phyloP scores from a whole-genome alignment of 2,113 vertebrate species.

The Sakesphorus luctuosus region DNA sequence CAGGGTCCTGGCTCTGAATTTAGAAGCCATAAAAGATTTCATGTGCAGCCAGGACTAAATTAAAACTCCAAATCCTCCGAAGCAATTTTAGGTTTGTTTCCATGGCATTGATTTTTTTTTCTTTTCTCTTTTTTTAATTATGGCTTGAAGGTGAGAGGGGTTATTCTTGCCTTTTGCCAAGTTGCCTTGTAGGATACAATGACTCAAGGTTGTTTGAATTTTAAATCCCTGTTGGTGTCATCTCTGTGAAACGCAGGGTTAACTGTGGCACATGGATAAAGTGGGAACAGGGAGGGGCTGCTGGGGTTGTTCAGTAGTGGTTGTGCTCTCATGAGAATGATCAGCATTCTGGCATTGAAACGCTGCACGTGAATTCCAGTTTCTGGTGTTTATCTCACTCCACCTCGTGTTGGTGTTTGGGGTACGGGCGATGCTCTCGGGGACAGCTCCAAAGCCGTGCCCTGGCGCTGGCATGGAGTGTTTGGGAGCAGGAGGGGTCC shows the following conservation, averaged over 20 bases:
- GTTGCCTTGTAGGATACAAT: neutral
- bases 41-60: neutral
- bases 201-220: neutral
- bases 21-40: neutral
- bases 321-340: neutral
- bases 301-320: neutral
- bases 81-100: slow-evolving; percentile 23
- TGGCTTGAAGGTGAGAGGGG: neutral
- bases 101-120: neutral
- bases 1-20: neutral
- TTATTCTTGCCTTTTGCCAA: neutral
- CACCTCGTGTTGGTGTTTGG: neutral
- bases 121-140: neutral
- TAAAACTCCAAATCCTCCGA: neutral
- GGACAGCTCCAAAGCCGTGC: neutral
- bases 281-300: rapidly evolving
- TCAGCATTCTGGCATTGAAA: neutral
- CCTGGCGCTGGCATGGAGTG: rapidly evolving
- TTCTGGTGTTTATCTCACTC: neutral
- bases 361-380: neutral
- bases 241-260: neutral
- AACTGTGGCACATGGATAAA: neutral
- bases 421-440: neutral
- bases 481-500: rapidly evolving
- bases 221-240: neutral